Percentiles rank a stretch among this genome's conserved stretches.
phyloP scores from a whole-genome alignment of 2,888 invertebrate genomes.

The Flabesymbios commensalis region DNA sequence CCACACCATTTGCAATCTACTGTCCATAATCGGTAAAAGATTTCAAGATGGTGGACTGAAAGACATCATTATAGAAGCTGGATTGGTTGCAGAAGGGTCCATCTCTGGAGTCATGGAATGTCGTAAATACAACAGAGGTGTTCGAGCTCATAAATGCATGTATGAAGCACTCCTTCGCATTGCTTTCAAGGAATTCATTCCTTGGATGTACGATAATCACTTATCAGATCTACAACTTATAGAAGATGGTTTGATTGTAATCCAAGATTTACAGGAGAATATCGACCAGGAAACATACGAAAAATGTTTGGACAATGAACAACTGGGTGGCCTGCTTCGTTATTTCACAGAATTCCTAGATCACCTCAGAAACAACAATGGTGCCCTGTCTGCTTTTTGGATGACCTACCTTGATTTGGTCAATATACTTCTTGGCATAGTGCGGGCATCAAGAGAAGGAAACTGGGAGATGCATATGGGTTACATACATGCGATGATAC shows the following conservation, averaged over 20 bases:
- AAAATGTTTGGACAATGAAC: background rate
- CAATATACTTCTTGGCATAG: conserved; percentile 22
- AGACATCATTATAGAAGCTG: conserved; percentile 33
- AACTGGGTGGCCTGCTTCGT: no score
- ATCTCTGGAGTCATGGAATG: conserved; percentile 29
- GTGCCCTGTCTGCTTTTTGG: conserved; percentile 3
- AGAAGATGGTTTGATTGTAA: background rate
- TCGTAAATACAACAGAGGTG: conserved; percentile 19
- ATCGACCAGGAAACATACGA: background rate
- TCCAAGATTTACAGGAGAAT: background rate
- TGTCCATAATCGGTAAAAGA: conserved; percentile 33
- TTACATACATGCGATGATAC: conserved; percentile 25
- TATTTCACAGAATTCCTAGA: conserved; percentile 12
- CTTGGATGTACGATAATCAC: conserved; percentile 9
- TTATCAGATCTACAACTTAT: background rate
- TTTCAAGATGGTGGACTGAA: conserved; percentile 36
- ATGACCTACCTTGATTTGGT: conserved; percentile 35
- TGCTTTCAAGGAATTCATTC: conserved; percentile 8
- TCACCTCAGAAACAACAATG: conserved; percentile 10
- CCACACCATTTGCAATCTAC: conserved; percentile 33
- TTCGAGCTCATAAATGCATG: conserved; percentile 27
- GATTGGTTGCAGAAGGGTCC: conserved; percentile 35
- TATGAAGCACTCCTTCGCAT: conserved; percentile 31
- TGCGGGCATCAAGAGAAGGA: conserved; percentile 29
- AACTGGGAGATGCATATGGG: conserved; percentile 30